Percentiles rank a stretch among this genome's conserved stretches.
Conservation (phyloP, 2,888 invertebrate genomes). For the Melangyna quadrimaculata region DNA sequence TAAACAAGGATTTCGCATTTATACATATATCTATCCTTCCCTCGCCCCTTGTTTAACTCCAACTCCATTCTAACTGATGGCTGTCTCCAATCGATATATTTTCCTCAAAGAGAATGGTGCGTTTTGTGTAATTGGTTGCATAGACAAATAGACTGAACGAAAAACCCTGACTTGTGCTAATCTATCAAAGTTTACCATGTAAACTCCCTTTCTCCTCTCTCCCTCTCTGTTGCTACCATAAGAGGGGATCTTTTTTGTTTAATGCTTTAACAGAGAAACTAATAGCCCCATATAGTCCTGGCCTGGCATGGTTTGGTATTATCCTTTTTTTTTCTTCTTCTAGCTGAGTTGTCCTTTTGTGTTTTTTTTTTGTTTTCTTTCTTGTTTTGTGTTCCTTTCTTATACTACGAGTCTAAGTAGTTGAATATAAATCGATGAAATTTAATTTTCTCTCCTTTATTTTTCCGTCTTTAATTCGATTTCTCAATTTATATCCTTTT, state of each 20-base stretch:
- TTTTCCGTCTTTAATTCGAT: conserved; percentile 47
- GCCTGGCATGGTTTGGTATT: not conserved
- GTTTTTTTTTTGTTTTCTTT: not conserved
- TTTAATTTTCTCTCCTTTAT: conserved; percentile 25
- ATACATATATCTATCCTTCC: too few relatives aligned
- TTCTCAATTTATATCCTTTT: conserved; percentile 61
- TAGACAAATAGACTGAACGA: conserved; percentile 15
- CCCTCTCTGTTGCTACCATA: not conserved
- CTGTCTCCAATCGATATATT: not conserved
- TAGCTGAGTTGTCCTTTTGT: conserved; percentile 5
- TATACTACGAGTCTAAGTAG: not conserved
- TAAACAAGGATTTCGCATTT: conserved; percentile 9
- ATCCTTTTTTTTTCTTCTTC: not conserved
- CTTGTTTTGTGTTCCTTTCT: too few relatives aligned
- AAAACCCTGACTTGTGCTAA: conserved; percentile 24
- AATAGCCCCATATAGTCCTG: not conserved
- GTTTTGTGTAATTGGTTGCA: conserved; percentile 20
- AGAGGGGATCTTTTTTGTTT: not conserved
- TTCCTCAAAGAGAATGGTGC: conserved; percentile 12
- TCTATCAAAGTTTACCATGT: conserved; percentile 28
- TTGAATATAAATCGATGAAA: conserved; percentile 39
- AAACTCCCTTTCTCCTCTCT: not conserved
- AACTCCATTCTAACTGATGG: not conserved
- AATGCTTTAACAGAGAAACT: not conserved
- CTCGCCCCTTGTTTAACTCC: not conserved